Conservation (phyloP, 1,140 invertebrate species). For the Araneus ventricosus region DNA sequence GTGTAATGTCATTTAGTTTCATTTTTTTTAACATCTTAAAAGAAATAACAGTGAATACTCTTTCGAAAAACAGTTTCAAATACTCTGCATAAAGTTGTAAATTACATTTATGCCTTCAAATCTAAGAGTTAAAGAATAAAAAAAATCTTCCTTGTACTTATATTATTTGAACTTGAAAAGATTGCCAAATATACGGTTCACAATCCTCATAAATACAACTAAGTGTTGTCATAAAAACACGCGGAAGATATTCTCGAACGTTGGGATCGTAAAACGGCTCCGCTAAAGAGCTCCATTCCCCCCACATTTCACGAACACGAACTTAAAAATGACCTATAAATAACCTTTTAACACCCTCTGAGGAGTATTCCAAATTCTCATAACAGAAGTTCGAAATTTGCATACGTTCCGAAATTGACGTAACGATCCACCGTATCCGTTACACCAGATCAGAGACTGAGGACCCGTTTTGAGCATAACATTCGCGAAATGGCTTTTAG, state of each 20-base stretch:
- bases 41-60: too few species aligned
- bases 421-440: not conserved
- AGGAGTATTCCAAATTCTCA: not conserved
- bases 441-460: too few species aligned
- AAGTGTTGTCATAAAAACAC: not conserved
- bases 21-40: too few species aligned
- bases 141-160: not conserved
- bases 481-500: too few species aligned
- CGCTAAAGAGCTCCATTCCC: not conserved
- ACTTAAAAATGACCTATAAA: slow-evolving; percentile 60
- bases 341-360: slow-evolving; percentile 45
- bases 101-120: too few species aligned
- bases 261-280: not conserved
- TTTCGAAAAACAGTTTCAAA: too few species aligned
- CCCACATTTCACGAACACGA: not conserved
- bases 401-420: not conserved
- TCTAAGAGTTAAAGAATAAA: not conserved
- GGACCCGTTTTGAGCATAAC: too few species aligned
- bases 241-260: not conserved
- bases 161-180: not conserved
- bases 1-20: too few species aligned
- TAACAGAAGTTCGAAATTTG: slow-evolving; percentile 29
- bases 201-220: not conserved
- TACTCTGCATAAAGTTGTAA: too few species aligned
- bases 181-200: not conserved